Evolutionary conservation across 64 coral and sea anemone genomes (phyloP), one percentile per base, ranked within the genome.

Genomic region (Pachyseris speciosa): DNA sequence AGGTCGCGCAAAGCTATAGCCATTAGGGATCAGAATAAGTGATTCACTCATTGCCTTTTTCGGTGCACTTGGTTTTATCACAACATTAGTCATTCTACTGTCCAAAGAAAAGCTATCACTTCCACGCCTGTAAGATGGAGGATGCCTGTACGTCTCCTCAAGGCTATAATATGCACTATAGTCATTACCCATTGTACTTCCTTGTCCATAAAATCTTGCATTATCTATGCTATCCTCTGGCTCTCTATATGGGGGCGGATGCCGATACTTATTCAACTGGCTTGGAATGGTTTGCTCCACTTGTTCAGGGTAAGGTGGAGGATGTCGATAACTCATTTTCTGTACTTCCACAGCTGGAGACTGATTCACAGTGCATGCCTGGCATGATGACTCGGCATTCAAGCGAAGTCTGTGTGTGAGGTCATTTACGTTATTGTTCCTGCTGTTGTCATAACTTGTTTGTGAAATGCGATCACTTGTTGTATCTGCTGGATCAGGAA

Each of bases 161-260:
- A 93, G 84, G 59, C 78, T 88, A 47, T 72, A 71, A 72, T 79
- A 86, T 45, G 86, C 22, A 49, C 89, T 83, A 15, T 92, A 44
- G 31, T 87, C 88, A 47, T 74, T 79, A 16, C 37, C 51, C 22
- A 9, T 74, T 22, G 53, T 36, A 22, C 77, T 53, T 25, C 53
- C 34, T 34, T 81, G 77, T 2, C 51, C 33, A 38, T 61, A 81
- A 25, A 61, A 81, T 26, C 77, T 81, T 39, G 19, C 9, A 12
- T 34, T 58, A 29, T 81, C 77, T 24, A 59, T 85, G 34, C 50
- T 78, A 44, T 55, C 81, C 63, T 50, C 76, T 27, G 67, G 70
- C 60, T 99, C 97, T 92, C 94, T 99, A 52, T 99, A 99, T 6
- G 94, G 97, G 1, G 97, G 97, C 6, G 94, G 97, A 78, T 93